A percentile compares a stretch with the other conserved stretches of the same genome.
Evolutionary conservation across 2,113 vertebrate genomes (phyloP).

Genomic region (Chaetops frenatus): DNA sequence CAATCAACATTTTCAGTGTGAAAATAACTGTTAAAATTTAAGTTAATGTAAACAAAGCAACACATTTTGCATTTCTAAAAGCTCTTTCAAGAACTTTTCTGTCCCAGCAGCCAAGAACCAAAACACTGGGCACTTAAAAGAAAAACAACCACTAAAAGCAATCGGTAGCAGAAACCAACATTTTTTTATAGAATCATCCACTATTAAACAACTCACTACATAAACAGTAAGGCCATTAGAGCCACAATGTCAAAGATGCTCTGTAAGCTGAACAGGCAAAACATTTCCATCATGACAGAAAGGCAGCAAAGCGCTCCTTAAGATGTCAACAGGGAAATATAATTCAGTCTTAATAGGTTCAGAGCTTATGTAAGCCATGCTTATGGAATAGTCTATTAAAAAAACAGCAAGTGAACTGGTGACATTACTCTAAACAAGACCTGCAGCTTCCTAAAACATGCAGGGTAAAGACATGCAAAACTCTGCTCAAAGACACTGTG

Average conservation of each 20-base stretch:
- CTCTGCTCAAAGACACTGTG: neutral
- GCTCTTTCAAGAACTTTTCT: neutral
- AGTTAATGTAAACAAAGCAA: neutral
- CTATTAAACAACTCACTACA: conserved; percentile 30
- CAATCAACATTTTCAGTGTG: neutral
- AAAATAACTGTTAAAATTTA: neutral
- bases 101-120: neutral
- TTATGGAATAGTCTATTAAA: conserved; percentile 14
- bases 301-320: conserved; percentile 21
- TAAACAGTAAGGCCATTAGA: conserved; percentile 46
- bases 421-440: conserved; percentile 31
- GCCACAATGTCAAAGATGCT: conserved; percentile 10
- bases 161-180: neutral
- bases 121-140: neutral
- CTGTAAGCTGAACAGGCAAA: conserved; percentile 27
- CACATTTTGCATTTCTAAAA: neutral
- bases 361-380: conserved; percentile 21
- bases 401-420: neutral
- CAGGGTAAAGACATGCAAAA: neutral
- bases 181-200: neutral
- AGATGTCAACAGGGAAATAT: conserved; percentile 57
- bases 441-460: neutral
- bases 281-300: conserved; percentile 3
- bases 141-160: neutral
- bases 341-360: conserved; percentile 51